phyloP scores from a whole-genome alignment of 2,113 vertebrate species.

The Psilopsiagon aurifrons region DNA sequence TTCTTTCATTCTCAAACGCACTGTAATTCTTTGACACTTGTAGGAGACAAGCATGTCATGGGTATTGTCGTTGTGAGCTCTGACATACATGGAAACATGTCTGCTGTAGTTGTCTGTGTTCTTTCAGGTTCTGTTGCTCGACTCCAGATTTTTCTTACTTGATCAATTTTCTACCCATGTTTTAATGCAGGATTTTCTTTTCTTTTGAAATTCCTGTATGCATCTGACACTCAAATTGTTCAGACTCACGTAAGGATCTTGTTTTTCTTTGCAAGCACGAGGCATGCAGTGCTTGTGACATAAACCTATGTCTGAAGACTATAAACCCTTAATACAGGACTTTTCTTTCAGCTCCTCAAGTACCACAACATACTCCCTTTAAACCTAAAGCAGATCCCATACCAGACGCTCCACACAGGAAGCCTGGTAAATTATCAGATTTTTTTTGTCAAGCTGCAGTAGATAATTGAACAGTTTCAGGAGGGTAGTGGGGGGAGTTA shows the following conservation, averaged over 20 bases:
- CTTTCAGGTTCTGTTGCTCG: neutral
- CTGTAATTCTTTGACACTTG: neutral
- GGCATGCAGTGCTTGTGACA: neutral
- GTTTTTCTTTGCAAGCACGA: neutral
- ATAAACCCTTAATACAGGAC: neutral
- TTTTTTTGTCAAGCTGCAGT: neutral
- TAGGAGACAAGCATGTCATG: neutral
- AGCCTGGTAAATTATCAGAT: constrained; percentile 73
- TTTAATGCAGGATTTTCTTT: neutral
- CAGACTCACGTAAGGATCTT: neutral
- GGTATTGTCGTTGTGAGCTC: neutral
- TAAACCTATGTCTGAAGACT: neutral
- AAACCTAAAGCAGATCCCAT: constrained; percentile 54
- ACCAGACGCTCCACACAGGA: constrained; percentile 27
- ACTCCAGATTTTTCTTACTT: neutral
- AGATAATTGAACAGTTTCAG: neutral
- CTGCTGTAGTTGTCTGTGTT: neutral
- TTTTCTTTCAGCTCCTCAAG: constrained; percentile 72
- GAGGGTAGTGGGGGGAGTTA: neutral
- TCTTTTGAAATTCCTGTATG: neutral
- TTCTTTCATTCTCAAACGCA: neutral
- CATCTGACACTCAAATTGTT: neutral
- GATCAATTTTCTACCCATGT: neutral
- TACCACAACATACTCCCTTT: constrained; percentile 45
- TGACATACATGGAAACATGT: neutral